These are phyloP conservation scores for Anticlea derivata DNA, from an alignment of 2,888 invertebrate genomes.

Conservation along the genomic window DNA sequence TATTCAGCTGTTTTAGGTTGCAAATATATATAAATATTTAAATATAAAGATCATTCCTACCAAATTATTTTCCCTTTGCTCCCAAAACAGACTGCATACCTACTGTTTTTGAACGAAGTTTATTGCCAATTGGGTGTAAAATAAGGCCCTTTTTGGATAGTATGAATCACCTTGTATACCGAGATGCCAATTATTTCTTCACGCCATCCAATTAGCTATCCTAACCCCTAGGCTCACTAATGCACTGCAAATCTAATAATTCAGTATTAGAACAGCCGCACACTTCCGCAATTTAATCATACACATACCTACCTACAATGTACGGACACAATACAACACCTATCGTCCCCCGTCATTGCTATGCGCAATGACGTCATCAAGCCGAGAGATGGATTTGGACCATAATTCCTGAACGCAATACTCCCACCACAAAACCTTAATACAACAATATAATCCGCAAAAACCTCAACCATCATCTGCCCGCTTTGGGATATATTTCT, in stretches of 20 bases:
- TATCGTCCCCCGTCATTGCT: constrained; percentile 76
- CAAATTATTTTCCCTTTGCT: too few relatives aligned
- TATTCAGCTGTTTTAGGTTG: too few relatives aligned
- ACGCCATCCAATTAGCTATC: constrained; percentile 28
- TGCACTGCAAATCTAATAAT: constrained; percentile 49
- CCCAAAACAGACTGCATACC: too few relatives aligned
- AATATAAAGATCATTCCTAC: too few relatives aligned
- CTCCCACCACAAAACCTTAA: constrained; percentile 40
- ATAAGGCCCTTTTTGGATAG: too few relatives aligned
- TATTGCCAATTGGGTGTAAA: too few relatives aligned
- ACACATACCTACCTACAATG: constrained; percentile 27
- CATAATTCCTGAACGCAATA: constrained; percentile 75
- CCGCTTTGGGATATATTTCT: background rate
- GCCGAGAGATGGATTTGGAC: constrained; percentile 77
- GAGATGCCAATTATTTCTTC: constrained; percentile 18
- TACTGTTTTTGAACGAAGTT: too few relatives aligned
- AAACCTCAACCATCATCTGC: constrained; percentile 46
- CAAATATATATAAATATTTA: too few relatives aligned
- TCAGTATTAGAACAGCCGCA: constrained; percentile 45
- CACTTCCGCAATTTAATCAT: constrained; percentile 49
- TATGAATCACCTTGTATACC: too few relatives aligned
- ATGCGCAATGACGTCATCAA: constrained; percentile 79
- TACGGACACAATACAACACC: constrained; percentile 37
- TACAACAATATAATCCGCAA: constrained; percentile 7
- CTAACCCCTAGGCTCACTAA: constrained; percentile 41